These are phyloP conservation scores for Tylochromis polylepis DNA, from an alignment of 2,113 vertebrate genomes.

Conservation along the genomic window DNA sequence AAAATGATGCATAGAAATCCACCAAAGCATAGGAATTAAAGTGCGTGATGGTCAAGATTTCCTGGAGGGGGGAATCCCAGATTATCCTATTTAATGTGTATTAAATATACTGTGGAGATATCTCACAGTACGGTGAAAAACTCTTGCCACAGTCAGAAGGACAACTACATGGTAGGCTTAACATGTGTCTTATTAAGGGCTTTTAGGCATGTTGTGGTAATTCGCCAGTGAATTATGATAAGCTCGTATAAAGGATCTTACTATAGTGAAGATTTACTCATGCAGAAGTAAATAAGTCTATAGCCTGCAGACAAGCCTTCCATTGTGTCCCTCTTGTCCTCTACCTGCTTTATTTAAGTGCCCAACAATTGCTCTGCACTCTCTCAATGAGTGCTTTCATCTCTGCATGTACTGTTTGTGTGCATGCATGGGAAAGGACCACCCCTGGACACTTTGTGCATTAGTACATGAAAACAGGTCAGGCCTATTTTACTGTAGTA, in stretches of 20 bases:
- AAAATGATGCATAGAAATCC: neutral
- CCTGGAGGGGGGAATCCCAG: neutral
- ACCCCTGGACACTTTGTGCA: constrained; percentile 19
- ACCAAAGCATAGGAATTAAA: neutral
- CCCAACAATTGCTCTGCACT: constrained; percentile 1
- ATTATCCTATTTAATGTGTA: neutral
- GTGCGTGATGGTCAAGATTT: neutral
- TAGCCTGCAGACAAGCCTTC: constrained; percentile 34
- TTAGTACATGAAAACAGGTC: constrained; percentile 47
- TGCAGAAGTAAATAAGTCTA: constrained; percentile 25
- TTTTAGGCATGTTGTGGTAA: neutral
- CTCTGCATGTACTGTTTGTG: constrained; percentile 1
- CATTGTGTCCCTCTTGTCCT: constrained; percentile 44
- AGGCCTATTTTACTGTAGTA: constrained; percentile 9
- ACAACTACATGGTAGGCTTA: neutral
- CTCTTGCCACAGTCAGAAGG: neutral
- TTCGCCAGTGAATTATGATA: neutral
- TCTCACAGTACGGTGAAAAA: neutral
- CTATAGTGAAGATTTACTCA: neutral
- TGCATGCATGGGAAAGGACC: constrained; percentile 18
- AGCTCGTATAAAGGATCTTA: neutral
- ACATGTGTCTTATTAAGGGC: neutral
- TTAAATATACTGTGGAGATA: neutral
- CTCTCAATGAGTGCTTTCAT: constrained; percentile 26
- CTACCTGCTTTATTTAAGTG: constrained; percentile 36